phyloP scores from a whole-genome alignment of 1,140 invertebrate genomes.

The Tetragnatha versicolor region DNA sequence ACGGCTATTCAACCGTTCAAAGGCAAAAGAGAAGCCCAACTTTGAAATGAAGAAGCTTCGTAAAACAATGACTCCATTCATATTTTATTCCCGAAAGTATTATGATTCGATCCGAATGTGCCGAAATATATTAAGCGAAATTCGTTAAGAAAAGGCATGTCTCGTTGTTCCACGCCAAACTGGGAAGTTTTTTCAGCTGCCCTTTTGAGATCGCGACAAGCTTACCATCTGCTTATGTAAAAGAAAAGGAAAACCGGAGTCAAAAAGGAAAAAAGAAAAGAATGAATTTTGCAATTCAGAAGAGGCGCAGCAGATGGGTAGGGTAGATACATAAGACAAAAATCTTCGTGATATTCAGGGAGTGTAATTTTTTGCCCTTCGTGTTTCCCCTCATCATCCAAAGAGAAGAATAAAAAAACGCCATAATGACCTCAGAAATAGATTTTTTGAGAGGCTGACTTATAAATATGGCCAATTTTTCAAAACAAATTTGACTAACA shows the following conservation, averaged over 20 bases:
- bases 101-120: neutral
- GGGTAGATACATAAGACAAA: slow-evolving; percentile 18
- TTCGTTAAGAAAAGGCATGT: neutral
- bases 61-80: neutral
- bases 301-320: slow-evolving; percentile 37
- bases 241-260: neutral
- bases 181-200: neutral
- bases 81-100: neutral
- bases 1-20: no score
- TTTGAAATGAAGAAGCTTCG: neutral
- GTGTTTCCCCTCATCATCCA: slow-evolving; percentile 13
- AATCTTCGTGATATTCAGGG: slow-evolving; percentile 45
- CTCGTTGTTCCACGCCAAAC: neutral
- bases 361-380: slow-evolving; percentile 31
- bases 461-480: slow-evolving; percentile 22
- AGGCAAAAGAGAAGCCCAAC: neutral
- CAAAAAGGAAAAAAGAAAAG: neutral
- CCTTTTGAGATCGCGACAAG: slow-evolving; percentile 10
- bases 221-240: slow-evolving; percentile 27
- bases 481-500: no score
- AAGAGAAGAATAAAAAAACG: slow-evolving; percentile 1
- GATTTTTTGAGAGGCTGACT: neutral
- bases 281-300: slow-evolving; percentile 56
- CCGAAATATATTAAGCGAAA: neutral
- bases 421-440: slow-evolving; percentile 17